Evolutionary conservation across 2,113 vertebrate species (phyloP), one percentile per base, ranked within the genome.

Genomic region (Calidris pugnax): DNA sequence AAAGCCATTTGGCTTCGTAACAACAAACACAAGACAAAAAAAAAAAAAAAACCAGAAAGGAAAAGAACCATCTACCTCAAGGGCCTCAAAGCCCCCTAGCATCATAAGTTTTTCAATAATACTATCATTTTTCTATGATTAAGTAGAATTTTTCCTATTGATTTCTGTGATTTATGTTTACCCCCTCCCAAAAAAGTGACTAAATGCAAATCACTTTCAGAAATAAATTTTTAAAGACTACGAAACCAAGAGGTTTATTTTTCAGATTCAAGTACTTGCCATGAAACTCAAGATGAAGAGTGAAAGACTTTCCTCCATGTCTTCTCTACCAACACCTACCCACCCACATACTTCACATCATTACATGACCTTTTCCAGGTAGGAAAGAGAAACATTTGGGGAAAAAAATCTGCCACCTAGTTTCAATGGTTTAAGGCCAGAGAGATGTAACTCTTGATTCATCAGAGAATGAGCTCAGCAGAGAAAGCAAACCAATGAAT

Each of bases 1-100:
- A 6, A 93, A 83, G 53, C 7, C 45, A 37, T 24, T 32, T 1
- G 1, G 8, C 53, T 90, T 69, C 5, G 6, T 43, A 63, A 51
- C 69, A 87, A 35, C 13, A 84, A 89, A 59, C 18, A 30, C 48
- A 51, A 26, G 6, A 50, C 11, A 79, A 73, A 85, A 75, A 62
- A 2, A 1, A 12, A 28, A 75, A 20, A 30, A 24, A 76, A 68
- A 3, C 1, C 14, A 53, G 48, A 77, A 74, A 87, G 33, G 9
- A 56, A 73, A 84, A 47, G 15, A 68, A 60, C 8, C 9, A 7
- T 8, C 11, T 9, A 75, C 32, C 47, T 73, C 35, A 33, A 76
- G 50, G 56, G 2, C 2, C 8, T 14, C 37, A 45, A 78, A 78
- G 37, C 2, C 6, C 7, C 16, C 15, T 35, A 3, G 1, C 22